Conservation (phyloP, 2,888 invertebrate genomes). For the Drosophila aldrichi region DNA sequence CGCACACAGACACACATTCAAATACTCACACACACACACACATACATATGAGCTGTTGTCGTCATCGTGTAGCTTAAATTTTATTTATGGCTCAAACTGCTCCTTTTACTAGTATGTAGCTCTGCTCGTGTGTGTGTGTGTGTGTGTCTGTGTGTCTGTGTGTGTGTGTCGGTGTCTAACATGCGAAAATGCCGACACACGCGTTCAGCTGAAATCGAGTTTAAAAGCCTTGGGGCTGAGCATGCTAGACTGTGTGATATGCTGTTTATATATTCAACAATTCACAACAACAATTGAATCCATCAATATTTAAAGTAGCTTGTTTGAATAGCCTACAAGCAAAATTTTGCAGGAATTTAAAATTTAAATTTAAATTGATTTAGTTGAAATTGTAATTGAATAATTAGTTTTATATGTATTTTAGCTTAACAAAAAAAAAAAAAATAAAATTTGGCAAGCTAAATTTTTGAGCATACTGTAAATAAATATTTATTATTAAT, state of each 20-base stretch:
- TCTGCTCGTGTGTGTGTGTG: too few relatives aligned
- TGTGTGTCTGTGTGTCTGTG: conserved; percentile 24
- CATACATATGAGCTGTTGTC: conserved; percentile 43
- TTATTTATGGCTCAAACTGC: conserved; percentile 76
- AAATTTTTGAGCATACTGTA: too few relatives aligned
- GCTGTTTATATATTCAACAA: neutral
- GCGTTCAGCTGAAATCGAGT: conserved; percentile 51
- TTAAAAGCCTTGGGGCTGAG: neutral
- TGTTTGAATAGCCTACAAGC: too few relatives aligned
- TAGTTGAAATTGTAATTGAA: too few relatives aligned
- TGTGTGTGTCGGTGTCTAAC: conserved; percentile 46
- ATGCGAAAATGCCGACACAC: conserved; percentile 50
- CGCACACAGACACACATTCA: conserved; percentile 26
- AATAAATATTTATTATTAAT: too few relatives aligned
- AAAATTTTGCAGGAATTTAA: too few relatives aligned
- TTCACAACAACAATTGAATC: too few relatives aligned
- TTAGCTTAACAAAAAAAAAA: too few relatives aligned
- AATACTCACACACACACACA: conserved; percentile 20
- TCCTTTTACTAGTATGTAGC: conserved; percentile 18
- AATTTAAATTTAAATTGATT: too few relatives aligned
- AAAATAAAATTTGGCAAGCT: too few relatives aligned
- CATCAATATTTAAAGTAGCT: neutral
- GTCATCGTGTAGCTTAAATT: conserved; percentile 76
- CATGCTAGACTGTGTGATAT: neutral
- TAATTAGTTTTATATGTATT: too few relatives aligned